These are phyloP conservation scores for Meleagris gallopavo DNA, from an alignment of 2,113 vertebrate genomes.

Conservation along the genomic window DNA sequence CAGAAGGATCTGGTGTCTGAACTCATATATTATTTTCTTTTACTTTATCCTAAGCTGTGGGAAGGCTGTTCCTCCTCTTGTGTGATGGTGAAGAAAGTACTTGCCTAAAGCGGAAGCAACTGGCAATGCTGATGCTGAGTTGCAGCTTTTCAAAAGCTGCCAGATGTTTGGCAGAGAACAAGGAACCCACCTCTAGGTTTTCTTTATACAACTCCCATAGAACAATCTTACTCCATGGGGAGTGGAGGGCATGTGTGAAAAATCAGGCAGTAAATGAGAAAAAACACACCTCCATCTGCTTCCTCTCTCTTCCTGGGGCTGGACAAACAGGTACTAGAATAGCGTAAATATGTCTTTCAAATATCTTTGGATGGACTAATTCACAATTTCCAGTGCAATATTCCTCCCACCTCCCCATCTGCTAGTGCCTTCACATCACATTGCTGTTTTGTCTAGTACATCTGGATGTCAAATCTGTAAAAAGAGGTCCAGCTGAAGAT, in stretches of 20 bases:
- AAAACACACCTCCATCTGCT: background rate
- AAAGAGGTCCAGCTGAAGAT: background rate
- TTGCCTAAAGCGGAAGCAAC: background rate
- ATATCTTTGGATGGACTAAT: background rate
- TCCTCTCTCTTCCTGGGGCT: background rate
- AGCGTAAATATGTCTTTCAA: background rate
- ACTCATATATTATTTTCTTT: background rate
- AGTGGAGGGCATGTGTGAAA: background rate
- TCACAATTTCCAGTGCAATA: background rate
- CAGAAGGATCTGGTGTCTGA: background rate
- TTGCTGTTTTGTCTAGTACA: background rate
- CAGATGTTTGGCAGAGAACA: background rate
- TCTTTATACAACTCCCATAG: background rate
- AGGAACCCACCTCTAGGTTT: background rate
- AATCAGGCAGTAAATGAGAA: constrained; percentile 13
- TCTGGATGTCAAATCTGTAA: background rate
- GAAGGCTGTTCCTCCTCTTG: background rate
- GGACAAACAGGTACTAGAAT: background rate
- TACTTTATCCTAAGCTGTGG: background rate
- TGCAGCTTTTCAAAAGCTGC: constrained; percentile 3
- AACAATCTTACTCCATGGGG: background rate
- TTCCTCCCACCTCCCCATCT: background rate
- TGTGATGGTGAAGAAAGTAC: background rate
- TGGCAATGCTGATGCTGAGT: background rate
- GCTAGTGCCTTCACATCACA: background rate